phyloP scores from a whole-genome alignment of 2,797 vertebrate genomes.

The Urosaurus nigricauda region DNA sequence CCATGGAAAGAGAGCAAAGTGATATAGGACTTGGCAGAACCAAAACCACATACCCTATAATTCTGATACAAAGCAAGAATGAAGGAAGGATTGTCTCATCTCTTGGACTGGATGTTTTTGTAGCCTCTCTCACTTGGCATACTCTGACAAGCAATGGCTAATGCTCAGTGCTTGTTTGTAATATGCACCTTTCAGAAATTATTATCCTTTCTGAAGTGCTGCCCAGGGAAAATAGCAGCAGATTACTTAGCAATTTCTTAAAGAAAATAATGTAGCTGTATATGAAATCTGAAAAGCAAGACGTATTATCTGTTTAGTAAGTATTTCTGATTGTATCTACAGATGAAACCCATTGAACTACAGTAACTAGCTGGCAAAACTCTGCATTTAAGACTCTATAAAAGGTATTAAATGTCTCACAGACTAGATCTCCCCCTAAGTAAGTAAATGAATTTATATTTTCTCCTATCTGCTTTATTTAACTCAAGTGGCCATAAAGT shows the following conservation, averaged over 20 bases:
- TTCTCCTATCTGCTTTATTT: conserved; percentile 53
- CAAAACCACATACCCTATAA: too few species aligned
- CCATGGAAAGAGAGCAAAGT: not conserved
- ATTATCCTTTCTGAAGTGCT: conserved; percentile 1
- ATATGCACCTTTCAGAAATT: conserved; percentile 21
- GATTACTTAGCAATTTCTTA: conserved; percentile 33
- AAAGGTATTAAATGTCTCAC: conserved; percentile 59
- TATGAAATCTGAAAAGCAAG: conserved; percentile 35
- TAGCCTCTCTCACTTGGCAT: not conserved
- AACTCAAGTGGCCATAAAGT: conserved; percentile 51
- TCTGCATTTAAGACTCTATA: conserved; percentile 60
- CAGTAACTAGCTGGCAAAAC: conserved; percentile 59
- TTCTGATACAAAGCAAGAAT: not conserved
- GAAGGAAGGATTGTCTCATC: not conserved
- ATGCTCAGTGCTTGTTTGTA: not conserved
- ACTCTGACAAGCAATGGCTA: not conserved
- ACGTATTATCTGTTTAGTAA: conserved; percentile 5
- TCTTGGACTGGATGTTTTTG: not conserved
- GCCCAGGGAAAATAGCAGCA: not conserved
- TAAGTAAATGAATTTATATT: conserved; percentile 62
- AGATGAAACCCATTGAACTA: conserved; percentile 43
- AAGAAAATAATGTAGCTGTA: not conserved
- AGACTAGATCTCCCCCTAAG: conserved; percentile 59
- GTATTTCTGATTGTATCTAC: conserved; percentile 34
- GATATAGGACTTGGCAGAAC: not conserved